Evolutionary conservation across 2,797 vertebrate species (phyloP).

Genomic region (Setipinna tenuifilis): DNA sequence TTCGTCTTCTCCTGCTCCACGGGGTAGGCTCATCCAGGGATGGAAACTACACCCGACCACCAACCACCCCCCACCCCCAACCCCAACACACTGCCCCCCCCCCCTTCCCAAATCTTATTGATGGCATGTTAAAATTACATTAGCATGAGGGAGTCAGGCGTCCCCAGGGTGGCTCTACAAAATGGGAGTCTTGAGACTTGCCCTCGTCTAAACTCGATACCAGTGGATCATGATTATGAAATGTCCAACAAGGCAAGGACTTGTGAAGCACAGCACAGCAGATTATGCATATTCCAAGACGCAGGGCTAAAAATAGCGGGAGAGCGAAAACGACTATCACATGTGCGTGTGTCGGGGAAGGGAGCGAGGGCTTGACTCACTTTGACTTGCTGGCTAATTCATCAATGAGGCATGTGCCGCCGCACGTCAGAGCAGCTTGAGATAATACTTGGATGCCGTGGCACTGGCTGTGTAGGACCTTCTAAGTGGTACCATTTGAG

Average conservation of each 20-base stretch:
- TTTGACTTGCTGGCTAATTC: conserved; percentile 23
- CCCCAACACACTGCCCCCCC: too few relatives aligned
- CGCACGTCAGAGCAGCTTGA: conserved; percentile 42
- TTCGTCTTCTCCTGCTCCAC: not conserved
- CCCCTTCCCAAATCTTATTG: conserved; percentile 34
- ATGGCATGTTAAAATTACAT: conserved; percentile 47
- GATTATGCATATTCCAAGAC: conserved; percentile 26
- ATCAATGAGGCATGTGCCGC: not conserved
- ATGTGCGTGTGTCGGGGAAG: not conserved
- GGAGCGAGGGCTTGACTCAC: not conserved
- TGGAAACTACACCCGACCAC: conserved; percentile 52
- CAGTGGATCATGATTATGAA: conserved; percentile 31
- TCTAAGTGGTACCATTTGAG: conserved; percentile 53
- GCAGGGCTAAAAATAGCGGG: not conserved
- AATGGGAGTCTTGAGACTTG: conserved; percentile 27
- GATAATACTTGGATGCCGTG: conserved; percentile 61
- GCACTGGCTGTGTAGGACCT: not conserved
- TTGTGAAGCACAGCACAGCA: conserved; percentile 19
- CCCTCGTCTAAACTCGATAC: conserved; percentile 24
- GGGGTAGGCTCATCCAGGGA: conserved; percentile 8
- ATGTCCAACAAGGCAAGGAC: conserved; percentile 26
- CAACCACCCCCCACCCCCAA: too few relatives aligned
- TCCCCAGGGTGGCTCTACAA: not conserved
- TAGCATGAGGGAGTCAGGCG: conserved; percentile 27
- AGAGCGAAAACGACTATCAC: not conserved